Evolutionary conservation across 2,113 vertebrate genomes (phyloP).

Genomic region (Pteropus alecto): DNA sequence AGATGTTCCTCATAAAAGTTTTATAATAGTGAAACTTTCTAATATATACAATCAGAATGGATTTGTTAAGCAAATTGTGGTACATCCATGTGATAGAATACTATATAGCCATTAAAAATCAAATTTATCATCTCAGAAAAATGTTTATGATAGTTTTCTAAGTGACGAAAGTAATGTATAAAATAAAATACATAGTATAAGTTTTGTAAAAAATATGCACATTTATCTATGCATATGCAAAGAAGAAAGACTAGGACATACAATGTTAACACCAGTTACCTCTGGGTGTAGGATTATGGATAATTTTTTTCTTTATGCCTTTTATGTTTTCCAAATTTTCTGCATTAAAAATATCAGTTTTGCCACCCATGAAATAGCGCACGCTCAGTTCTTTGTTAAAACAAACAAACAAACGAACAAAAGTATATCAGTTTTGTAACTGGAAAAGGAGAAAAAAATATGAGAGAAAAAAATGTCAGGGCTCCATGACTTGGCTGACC

Average conservation of each 20-base stretch:
- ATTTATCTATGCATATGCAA: neutral
- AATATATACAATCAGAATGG: neutral
- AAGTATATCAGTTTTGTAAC: neutral
- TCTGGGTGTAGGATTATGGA: neutral
- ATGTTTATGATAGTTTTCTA: neutral
- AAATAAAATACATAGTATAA: neutral
- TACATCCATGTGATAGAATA: neutral
- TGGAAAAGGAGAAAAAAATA: neutral
- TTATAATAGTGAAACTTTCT: neutral
- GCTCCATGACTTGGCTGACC: neutral
- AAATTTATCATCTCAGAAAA: constrained; percentile 29
- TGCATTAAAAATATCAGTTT: neutral
- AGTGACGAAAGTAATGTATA: neutral
- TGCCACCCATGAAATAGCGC: too few species aligned
- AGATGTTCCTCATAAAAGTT: neutral
- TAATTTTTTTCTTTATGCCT: neutral
- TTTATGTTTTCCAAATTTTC: neutral
- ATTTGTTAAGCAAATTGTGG: neutral
- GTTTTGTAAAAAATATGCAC: neutral
- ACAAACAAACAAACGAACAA: neutral
- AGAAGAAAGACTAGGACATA: neutral
- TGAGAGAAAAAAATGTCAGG: neutral
- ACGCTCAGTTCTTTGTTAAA: too few species aligned
- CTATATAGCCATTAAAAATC: neutral
- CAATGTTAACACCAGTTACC: neutral